Evolutionary conservation across 2,113 vertebrate genomes (phyloP), one percentile per base, ranked within the genome.

Genomic region (Phodopus roborovskii): DNA sequence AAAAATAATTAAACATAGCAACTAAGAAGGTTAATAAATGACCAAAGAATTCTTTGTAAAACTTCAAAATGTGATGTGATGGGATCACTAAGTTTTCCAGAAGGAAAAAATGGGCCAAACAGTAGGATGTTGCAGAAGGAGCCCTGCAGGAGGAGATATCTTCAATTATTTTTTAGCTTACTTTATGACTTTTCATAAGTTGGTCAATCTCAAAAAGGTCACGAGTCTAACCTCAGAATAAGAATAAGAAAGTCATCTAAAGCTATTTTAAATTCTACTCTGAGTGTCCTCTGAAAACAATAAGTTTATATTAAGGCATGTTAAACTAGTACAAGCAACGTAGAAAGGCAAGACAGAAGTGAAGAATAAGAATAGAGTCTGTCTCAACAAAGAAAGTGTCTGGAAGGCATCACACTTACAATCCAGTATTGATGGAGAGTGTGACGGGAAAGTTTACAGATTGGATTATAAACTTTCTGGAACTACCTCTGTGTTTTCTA

Each of bases 41-140:
- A 81, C 36, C 64, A 62, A 93, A 75, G 4, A 11, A 75, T 94
- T 95, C 17, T 84, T 97, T 93, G 62, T 60, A 64, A 30, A 79
- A 84, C 16, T 92, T 86, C 58, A 94, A 75, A 88, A 90, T 77
- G 50, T 33, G 48, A 11, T 19, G 71, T 4, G 75, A 13, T 15
- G 66, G 3, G 75, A 13, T 7, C 15, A 1, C 16, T 86, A 73
- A 39, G 13, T 42, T 66, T 85, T 81, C 71, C 50, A 77, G 50
- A 77, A 66, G 28, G 3, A 85, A 60, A 39, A 79, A 88, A 42
- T 71, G 12, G 64, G 33, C 92, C 19, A 60, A 91, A 71, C 0
- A 84, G 19, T 26, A 5, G 12, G 7, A 9, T 42, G 2, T 13
- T n/a, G 36, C 48, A 68, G 45, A 74, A 68, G 19, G 62, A 66